phyloP scores from a whole-genome alignment of 1,140 invertebrate species.

The Globodera rostochiensis region DNA sequence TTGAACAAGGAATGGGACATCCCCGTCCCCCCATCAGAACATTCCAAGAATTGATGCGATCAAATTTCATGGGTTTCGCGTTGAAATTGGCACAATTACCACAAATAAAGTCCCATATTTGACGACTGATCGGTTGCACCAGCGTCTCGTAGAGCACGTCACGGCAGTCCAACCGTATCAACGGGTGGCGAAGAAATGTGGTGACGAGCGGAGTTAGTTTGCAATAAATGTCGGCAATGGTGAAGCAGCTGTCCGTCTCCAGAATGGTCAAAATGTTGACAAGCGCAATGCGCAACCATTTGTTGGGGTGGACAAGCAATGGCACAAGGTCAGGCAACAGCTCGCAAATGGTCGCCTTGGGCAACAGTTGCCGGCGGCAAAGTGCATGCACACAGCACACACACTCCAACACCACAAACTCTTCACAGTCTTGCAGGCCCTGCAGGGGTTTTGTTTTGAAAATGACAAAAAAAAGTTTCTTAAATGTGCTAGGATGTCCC shows the following conservation, averaged over 20 bases:
- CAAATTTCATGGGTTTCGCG: neutral
- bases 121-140: slow-evolving; percentile 44
- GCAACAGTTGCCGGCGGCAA: slow-evolving; percentile 37
- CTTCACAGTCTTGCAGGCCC: slow-evolving; percentile 53
- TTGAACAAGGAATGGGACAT: no score
- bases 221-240: slow-evolving; percentile 49
- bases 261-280: slow-evolving; percentile 50
- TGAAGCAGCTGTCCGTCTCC: slow-evolving; percentile 36
- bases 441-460: slow-evolving; percentile 21
- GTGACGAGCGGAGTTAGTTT: slow-evolving; percentile 41
- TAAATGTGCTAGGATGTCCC: slow-evolving; percentile 3
- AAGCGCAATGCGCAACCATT: slow-evolving; percentile 45
- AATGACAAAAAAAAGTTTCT: slow-evolving; percentile 7
- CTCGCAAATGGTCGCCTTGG: slow-evolving; percentile 38
- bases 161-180: slow-evolving; percentile 46
- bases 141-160: slow-evolving; percentile 38
- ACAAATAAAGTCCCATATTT: slow-evolving; percentile 48
- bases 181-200: slow-evolving; percentile 32
- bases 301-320: slow-evolving; percentile 54
- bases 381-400: slow-evolving; percentile 44
- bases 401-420: slow-evolving; percentile 45
- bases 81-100: slow-evolving; percentile 31
- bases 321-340: slow-evolving; percentile 47
- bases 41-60: no score
- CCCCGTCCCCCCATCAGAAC: no score